Evolutionary conservation across 2,797 vertebrate species (phyloP), one percentile per base, ranked within the genome.

Genomic region (Muscicapa comitata): DNA sequence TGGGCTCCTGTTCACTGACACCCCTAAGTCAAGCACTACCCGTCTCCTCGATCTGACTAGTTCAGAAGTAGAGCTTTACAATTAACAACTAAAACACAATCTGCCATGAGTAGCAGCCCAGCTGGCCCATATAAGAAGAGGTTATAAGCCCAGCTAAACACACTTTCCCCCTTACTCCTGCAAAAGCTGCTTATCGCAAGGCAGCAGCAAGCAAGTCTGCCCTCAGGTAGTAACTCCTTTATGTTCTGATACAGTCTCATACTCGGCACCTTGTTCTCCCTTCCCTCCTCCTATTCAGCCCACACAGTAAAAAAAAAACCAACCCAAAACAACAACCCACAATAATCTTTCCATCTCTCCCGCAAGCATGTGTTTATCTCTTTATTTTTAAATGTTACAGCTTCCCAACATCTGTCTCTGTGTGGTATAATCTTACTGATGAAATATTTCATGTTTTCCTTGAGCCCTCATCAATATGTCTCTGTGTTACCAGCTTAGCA

Each of bases 381-480:
- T 98, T 98, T 98, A 97, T 98, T 98, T 98, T 97, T 97, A 98
- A 98, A 98, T 97, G 98, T 98, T 97, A 98, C 97, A 97, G 97
- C 97, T 98, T 97, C 94, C 96, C 97, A 98, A 98, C 98, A 98
- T 99, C 98, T 99, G 98, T 98, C 98, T 98, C 91, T 94, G 97
- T 97, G 96, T 96, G 86, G 96, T 97, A 97, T 98, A 98, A 99
- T 99, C 98, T 98, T 93, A 96, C 96, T 98, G 98, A 98, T 98
- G 98, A 98, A 98, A 98, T 98, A 98, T 96, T 98, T 98, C 94
- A 97, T 98, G 98, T 98, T 98, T 98, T 98, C 97, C 98, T 98
- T 98, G 97, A 98, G 98, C 97, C 96, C 92, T 94, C 97, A 98
- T 98, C 98, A 98, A 97, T 98, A 98, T 98, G 98, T 98, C 98